Conservation (phyloP, 2,797 vertebrate genomes). For the Lagodon rhomboides region DNA sequence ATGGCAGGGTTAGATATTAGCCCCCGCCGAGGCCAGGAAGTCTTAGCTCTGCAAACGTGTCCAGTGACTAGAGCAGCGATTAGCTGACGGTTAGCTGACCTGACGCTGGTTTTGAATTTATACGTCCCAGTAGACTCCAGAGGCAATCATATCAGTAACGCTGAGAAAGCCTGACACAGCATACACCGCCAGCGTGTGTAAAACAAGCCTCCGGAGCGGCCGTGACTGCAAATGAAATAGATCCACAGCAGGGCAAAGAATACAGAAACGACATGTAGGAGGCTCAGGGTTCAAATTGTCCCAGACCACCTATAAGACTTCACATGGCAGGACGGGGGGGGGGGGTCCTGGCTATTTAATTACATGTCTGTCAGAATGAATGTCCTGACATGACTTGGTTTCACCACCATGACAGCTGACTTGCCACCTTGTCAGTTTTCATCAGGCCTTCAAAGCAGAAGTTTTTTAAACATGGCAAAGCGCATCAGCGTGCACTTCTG, state of each 20-base stretch:
- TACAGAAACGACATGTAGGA: constrained; percentile 15
- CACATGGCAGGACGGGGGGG: not conserved
- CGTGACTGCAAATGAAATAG: constrained; percentile 59
- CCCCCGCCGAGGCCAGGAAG: constrained; percentile 52
- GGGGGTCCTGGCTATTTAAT: constrained; percentile 18
- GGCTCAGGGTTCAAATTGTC: not conserved
- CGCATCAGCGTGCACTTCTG: not conserved
- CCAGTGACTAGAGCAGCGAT: constrained; percentile 61
- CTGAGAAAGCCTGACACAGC: constrained; percentile 76
- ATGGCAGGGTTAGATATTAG: constrained; percentile 54
- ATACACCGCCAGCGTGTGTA: constrained; percentile 61
- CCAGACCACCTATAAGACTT: not conserved
- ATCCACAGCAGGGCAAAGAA: constrained; percentile 31
- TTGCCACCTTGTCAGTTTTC: constrained; percentile 25
- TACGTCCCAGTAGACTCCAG: constrained; percentile 62
- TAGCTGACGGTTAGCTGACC: constrained; percentile 74
- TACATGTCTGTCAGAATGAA: constrained; percentile 9
- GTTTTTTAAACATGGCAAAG: not conserved
- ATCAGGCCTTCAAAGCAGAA: not conserved
- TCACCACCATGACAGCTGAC: constrained; percentile 5
- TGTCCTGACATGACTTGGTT: not conserved
- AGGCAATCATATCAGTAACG: constrained; percentile 74
- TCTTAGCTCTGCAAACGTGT: constrained; percentile 55
- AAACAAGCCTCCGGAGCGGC: constrained; percentile 71
- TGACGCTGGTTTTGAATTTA: constrained; percentile 67